Conservation (phyloP, 2,888 invertebrate genomes). For the Nomada ferruginata region DNA sequence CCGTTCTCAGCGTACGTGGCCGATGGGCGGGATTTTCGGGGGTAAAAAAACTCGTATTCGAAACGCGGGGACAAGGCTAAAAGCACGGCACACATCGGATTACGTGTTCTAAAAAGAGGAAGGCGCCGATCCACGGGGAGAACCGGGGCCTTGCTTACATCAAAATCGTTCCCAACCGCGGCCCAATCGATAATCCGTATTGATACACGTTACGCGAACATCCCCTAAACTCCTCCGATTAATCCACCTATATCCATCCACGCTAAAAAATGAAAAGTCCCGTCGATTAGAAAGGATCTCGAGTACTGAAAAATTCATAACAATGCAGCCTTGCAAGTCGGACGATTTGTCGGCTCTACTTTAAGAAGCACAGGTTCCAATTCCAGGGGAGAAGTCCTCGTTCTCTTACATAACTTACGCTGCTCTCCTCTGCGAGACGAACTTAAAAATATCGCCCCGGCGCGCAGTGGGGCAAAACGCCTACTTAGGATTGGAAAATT, state of each 20-base stretch:
- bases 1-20: conserved; percentile 67
- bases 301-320: background rate
- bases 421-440: background rate
- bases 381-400: background rate
- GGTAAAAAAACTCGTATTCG: conserved; percentile 64
- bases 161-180: conserved; percentile 6
- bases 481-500: no score
- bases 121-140: conserved; percentile 31
- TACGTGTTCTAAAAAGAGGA: conserved; percentile 60
- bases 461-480: no score
- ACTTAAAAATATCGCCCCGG: background rate
- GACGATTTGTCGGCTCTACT: background rate
- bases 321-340: background rate
- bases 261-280: background rate
- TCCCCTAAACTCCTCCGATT: background rate
- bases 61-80: conserved; percentile 66
- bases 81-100: conserved; percentile 68
- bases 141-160: conserved; percentile 24
- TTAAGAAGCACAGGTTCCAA: background rate
- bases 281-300: background rate
- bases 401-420: conserved; percentile 34
- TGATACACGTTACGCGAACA: background rate
- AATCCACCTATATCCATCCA: background rate
- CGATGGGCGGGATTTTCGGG: conserved; percentile 67
- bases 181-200: conserved; percentile 14